A percentile compares a stretch with the other conserved stretches of the same genome.
These are phyloP conservation scores for Peribatodes rhomboidaria DNA, from an alignment of 2,888 invertebrate species.

Conservation along the genomic window DNA sequence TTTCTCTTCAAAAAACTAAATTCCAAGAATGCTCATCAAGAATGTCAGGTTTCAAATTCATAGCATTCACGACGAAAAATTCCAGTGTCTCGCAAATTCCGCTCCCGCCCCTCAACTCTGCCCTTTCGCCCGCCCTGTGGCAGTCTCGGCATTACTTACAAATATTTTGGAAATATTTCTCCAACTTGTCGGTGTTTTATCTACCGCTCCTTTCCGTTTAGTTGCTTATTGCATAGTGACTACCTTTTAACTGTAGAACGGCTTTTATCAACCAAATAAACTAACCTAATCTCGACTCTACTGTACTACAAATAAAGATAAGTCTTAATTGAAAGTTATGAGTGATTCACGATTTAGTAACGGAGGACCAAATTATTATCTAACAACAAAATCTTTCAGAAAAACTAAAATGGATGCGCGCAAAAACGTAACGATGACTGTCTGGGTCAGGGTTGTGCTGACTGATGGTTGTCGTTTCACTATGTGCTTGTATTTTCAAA, in stretches of 20 bases:
- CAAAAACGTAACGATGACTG: conserved; percentile 73
- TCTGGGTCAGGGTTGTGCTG: conserved; percentile 67
- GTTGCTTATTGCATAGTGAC: conserved; percentile 71
- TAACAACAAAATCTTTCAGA: conserved; percentile 81
- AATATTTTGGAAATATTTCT: conserved; percentile 87
- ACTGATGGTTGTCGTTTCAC: too few species aligned
- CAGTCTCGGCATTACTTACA: conserved; percentile 76
- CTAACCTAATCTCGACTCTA: conserved; percentile 41
- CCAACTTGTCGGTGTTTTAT: conserved; percentile 84
- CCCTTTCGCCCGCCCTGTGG: conserved; percentile 60
- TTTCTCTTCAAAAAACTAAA: conserved; percentile 21
- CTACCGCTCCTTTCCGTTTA: conserved; percentile 85
- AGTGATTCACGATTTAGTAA: conserved; percentile 43
- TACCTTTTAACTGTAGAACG: conserved; percentile 33
- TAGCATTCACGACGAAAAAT: conserved; percentile 46
- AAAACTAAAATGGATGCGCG: conserved; percentile 80
- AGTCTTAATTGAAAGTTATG: conserved; percentile 28
- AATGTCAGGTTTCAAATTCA: conserved; percentile 31
- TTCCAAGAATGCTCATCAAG: conserved; percentile 21
- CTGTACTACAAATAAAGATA: fast-evolving
- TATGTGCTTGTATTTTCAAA: too few species aligned
- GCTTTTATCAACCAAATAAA: conserved; percentile 8
- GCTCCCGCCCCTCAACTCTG: conserved; percentile 37
- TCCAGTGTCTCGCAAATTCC: conserved; percentile 49
- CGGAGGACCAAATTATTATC: conserved; percentile 68